Evolutionary conservation across 2,888 invertebrate species (phyloP).

Genomic region (Bugulina stolonifera): DNA sequence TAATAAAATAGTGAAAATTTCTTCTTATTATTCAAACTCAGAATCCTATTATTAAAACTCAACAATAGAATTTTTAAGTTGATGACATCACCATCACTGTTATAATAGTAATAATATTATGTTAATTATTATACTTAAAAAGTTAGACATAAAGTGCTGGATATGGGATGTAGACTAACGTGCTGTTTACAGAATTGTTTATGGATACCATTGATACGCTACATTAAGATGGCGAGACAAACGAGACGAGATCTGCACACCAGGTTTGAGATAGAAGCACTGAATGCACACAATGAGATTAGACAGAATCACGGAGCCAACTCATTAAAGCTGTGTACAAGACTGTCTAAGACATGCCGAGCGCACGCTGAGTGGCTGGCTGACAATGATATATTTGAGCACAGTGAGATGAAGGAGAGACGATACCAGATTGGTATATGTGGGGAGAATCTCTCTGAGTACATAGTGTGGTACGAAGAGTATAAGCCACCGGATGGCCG

Average conservation of each 20-base stretch:
- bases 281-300: constrained; percentile 20
- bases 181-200: neutral
- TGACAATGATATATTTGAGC: constrained; percentile 24
- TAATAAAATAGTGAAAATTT: no score
- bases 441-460: constrained; percentile 23
- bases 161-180: constrained; percentile 9
- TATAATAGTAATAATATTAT: neutral
- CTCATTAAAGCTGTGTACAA: neutral
- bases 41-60: no score
- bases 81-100: neutral
- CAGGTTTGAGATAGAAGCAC: constrained; percentile 13
- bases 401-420: constrained; percentile 21
- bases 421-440: neutral
- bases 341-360: constrained; percentile 1
- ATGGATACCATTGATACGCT: constrained; percentile 15
- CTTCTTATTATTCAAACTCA: no score
- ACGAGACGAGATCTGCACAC: constrained; percentile 9
- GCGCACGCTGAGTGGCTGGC: constrained; percentile 23
- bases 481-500: neutral
- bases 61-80: neutral
- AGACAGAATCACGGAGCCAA: neutral
- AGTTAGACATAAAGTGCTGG: neutral
- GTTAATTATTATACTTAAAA: neutral
- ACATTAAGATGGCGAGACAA: constrained; percentile 10
- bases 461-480: constrained; percentile 21